Evolutionary conservation across 2,888 invertebrate species (phyloP).

Genomic region (Eilema griseolum): DNA sequence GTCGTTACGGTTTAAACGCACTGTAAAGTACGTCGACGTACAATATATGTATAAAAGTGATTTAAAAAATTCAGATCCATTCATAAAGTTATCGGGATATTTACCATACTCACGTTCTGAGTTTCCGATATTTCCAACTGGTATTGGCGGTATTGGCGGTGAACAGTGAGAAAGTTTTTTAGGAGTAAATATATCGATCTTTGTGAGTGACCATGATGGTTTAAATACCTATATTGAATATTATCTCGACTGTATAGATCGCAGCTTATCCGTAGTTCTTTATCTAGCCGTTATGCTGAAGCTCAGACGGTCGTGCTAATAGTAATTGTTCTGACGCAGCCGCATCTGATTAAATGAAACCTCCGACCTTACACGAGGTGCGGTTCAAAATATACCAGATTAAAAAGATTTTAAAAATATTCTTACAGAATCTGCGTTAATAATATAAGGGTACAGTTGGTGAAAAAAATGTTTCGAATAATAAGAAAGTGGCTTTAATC

Average conservation of each 20-base stretch:
- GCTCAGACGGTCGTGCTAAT: background rate
- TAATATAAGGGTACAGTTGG: background rate
- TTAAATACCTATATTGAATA: no score
- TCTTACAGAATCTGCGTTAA: background rate
- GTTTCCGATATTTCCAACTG: no score
- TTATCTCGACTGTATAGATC: background rate
- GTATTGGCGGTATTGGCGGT: no score
- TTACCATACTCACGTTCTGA: no score
- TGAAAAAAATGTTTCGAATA: background rate
- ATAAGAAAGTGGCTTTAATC: background rate
- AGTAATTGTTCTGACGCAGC: conserved; percentile 2
- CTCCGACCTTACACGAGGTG: background rate
- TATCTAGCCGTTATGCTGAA: background rate
- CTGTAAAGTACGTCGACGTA: no score
- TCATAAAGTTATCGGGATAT: no score
- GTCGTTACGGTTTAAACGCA: no score
- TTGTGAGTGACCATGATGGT: no score
- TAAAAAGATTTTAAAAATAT: background rate
- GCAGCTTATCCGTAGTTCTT: background rate
- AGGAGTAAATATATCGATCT: no score
- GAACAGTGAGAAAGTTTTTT: no score
- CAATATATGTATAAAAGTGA: no score
- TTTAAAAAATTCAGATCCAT: no score
- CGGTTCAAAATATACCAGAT: background rate
- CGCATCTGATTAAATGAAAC: conserved; percentile 3